Conservation (phyloP, 2,888 invertebrate genomes). For the Lamellibrachia satsuma region DNA sequence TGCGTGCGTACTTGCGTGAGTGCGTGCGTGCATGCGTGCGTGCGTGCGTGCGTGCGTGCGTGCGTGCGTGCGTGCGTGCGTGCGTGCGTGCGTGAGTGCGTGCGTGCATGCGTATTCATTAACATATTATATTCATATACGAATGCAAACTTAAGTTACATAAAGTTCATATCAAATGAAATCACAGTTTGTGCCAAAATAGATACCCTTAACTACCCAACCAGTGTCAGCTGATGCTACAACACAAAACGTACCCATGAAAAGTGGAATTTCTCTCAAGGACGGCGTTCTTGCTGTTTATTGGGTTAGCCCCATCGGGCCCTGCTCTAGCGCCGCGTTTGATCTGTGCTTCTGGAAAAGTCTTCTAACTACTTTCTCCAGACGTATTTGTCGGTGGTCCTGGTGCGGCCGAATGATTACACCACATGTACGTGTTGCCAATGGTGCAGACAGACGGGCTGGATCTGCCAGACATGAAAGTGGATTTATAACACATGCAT, state of each 20-base stretch:
- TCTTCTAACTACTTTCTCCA: not conserved
- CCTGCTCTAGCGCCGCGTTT: not conserved
- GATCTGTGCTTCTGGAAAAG: not conserved
- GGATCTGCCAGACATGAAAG: not conserved
- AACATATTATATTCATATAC: too few relatives aligned
- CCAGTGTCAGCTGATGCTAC: too few relatives aligned
- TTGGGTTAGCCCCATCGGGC: not conserved
- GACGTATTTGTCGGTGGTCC: not conserved
- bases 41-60: too few relatives aligned
- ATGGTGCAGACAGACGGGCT: not conserved
- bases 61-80: too few relatives aligned
- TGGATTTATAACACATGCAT: not conserved
- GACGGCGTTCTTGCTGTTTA: not conserved
- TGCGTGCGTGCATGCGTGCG: too few relatives aligned
- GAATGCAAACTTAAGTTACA: too few relatives aligned
- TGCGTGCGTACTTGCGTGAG: too few relatives aligned
- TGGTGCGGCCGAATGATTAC: not conserved
- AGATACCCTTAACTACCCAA: too few relatives aligned
- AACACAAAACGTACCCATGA: not conserved
- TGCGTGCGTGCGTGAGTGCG: not conserved
- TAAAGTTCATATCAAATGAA: too few relatives aligned
- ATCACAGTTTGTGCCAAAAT: too few relatives aligned
- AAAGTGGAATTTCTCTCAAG: not conserved
- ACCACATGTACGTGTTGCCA: not conserved
- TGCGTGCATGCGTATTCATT: too few relatives aligned